These are phyloP conservation scores for Romanomermis culicivorax DNA, from an alignment of 2,888 invertebrate species.

Conservation along the genomic window DNA sequence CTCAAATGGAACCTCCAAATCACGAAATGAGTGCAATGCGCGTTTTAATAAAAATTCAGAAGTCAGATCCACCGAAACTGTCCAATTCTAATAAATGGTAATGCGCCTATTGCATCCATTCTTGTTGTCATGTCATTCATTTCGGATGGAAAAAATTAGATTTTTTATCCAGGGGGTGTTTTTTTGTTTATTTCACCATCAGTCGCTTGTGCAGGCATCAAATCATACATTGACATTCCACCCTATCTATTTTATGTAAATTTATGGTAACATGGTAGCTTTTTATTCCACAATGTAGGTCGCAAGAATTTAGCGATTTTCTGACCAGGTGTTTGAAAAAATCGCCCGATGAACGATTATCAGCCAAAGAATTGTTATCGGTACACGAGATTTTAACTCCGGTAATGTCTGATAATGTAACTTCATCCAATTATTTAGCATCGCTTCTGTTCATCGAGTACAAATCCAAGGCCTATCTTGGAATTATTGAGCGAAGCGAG, in stretches of 20 bases:
- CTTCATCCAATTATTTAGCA: constrained; percentile 37
- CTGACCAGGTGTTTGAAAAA: constrained; percentile 70
- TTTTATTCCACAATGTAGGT: too few species aligned
- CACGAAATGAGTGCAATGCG: constrained; percentile 99
- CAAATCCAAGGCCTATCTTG: constrained; percentile 60
- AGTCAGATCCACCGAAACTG: constrained; percentile 81
- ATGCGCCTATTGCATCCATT: neutral
- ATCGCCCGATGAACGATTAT: constrained; percentile 66
- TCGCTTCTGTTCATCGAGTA: constrained; percentile 51
- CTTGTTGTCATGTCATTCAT: too few species aligned
- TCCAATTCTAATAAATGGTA: constrained; percentile 52
- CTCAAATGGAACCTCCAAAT: constrained; percentile 96
- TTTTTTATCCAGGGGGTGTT: too few species aligned
- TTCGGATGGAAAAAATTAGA: too few species aligned
- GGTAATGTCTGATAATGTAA: neutral
- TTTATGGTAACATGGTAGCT: too few species aligned
- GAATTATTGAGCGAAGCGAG: constrained; percentile 80
- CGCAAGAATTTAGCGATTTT: constrained; percentile 72
- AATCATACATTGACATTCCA: too few species aligned
- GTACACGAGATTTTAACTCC: too few species aligned
- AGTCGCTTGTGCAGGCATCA: too few species aligned
- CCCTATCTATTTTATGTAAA: too few species aligned
- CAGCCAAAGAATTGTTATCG: constrained; percentile 34
- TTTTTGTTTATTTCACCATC: too few species aligned
- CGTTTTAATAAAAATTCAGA: constrained; percentile 91